Base-by-base conservation (phyloP, 2,888 invertebrate genomes). In the Macrophya alboannulata region DNA sequence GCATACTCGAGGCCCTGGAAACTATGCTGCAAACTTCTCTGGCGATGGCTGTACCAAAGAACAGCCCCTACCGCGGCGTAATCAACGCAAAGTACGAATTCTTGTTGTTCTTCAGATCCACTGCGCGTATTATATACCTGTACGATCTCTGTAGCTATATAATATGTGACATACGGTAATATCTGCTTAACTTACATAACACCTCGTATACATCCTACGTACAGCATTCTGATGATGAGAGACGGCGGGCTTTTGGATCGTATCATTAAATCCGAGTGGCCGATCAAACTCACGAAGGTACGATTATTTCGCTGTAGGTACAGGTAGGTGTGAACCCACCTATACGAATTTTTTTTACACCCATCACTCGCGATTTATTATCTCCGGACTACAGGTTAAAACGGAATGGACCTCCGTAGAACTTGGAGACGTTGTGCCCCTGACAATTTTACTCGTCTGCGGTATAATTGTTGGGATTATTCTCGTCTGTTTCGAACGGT, bases 161-260 rank as follows among this genome's bases (percentile, higher is more conserved):
- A 31, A 15, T 71, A 10, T 76, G 77, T 43, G 51, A 81, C 37
- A 2, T 17, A 48, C 12, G 40, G n/a, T 45, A 81, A 81, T n/a
- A 17, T 45, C 43, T 8, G 3, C n/a, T 4, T 5, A 17, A 2
- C 5, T 15, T 12, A 6, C 51, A 37, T 82, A 43, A 43, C n/a
- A 31, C 51, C 21, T 40, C 25, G 25, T 71, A 6, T 17, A n/a
- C n/a, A n/a, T n/a, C n/a, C n/a, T n/a, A n/a, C 62, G 84, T 86
- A 43, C 85, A 93, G 93, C 65, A 91, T 93, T 74, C 87, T 93
- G 8, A 84, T 92, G 85, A 87, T 93, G 87, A 89, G 91, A 40
- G 93, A 93, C 84, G 92, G 92, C 77, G 93, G 93, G 1, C 87
- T 93, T 40, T 88, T 93, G 31, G 92, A 93, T 65, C 90, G 93